A percentile compares a stretch with the other conserved stretches of the same genome.
Conservation (phyloP, 2,888 invertebrate species). For the Hirtodrosophila histrioides region DNA sequence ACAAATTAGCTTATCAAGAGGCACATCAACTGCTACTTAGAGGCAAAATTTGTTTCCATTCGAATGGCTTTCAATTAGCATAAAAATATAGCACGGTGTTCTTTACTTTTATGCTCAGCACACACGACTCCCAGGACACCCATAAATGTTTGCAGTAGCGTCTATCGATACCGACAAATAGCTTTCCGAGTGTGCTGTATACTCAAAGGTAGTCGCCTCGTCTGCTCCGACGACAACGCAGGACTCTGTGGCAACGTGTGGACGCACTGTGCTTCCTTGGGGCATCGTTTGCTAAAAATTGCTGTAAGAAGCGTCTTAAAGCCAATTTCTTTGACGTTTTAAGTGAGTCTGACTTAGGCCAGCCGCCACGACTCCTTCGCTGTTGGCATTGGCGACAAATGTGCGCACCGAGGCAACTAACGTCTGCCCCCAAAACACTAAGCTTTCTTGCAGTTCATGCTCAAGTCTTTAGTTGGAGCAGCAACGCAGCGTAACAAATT, state of each 20-base stretch:
- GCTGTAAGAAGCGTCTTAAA: slow-evolving; percentile 38
- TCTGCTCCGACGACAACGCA: neutral
- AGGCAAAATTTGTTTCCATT: slow-evolving; percentile 68
- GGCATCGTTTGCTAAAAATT: slow-evolving; percentile 61
- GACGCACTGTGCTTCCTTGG: slow-evolving; percentile 59
- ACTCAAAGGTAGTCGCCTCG: neutral
- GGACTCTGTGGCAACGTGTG: slow-evolving; percentile 27
- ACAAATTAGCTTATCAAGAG: slow-evolving; percentile 18
- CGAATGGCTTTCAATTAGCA: slow-evolving; percentile 83
- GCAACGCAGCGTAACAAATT: slow-evolving; percentile 68
- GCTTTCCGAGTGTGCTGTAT: slow-evolving; percentile 2
- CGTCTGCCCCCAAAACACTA: slow-evolving; percentile 21
- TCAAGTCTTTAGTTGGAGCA: slow-evolving; percentile 28
- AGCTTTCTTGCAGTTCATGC: slow-evolving; percentile 38
- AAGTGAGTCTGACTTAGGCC: slow-evolving; percentile 15
- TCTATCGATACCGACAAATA: slow-evolving; percentile 32
- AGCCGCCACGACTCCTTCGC: slow-evolving; percentile 4
- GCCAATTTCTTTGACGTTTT: slow-evolving; percentile 44
- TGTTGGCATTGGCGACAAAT: slow-evolving; percentile 57
- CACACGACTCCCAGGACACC: slow-evolving; percentile 57
- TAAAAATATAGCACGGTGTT: slow-evolving; percentile 77
- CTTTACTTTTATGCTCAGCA: slow-evolving; percentile 36
- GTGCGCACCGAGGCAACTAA: slow-evolving; percentile 58
- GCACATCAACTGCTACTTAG: slow-evolving; percentile 27
- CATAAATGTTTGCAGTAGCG: slow-evolving; percentile 55